Conservation (phyloP, 2,888 invertebrate species). For the Clivina fossor region DNA sequence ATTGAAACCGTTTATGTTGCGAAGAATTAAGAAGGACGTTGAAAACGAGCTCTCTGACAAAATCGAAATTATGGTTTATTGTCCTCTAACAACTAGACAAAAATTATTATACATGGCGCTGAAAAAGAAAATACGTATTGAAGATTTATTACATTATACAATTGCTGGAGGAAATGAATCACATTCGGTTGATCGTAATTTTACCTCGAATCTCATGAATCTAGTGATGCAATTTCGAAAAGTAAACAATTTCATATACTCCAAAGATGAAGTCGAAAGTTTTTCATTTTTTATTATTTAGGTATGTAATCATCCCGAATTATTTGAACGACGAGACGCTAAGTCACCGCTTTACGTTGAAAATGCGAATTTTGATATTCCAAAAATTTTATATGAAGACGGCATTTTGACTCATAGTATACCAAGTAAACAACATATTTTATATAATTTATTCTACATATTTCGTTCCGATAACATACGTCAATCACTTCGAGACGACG, state of each 20-base stretch:
- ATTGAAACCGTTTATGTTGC: conserved; percentile 92
- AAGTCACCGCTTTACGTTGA: conserved; percentile 79
- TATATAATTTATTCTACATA: conserved; percentile 72
- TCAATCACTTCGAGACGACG: conserved; percentile 43
- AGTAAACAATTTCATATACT: no score
- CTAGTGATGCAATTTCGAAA: conserved; percentile 98
- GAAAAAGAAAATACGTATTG: conserved; percentile 93
- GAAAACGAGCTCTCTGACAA: conserved; percentile 95
- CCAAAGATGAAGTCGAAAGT: no score
- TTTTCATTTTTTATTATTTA: conserved; percentile 46
- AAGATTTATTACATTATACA: conserved; percentile 80
- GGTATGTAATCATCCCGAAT: conserved; percentile 96
- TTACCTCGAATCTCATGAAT: conserved; percentile 95
- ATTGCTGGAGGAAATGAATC: conserved; percentile 68
- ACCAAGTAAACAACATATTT: conserved; percentile 67
- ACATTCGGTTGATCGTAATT: conserved; percentile 78
- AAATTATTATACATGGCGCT: conserved; percentile 87
- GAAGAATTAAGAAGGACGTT: conserved; percentile 93
- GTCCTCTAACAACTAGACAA: conserved; percentile 86
- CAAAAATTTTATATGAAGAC: conserved; percentile 76
- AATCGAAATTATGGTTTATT: conserved; percentile 91
- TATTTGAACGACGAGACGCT: conserved; percentile 91
- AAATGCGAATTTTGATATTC: conserved; percentile 72
- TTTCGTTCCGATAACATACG: conserved; percentile 70
- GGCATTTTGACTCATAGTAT: conserved; percentile 58